These are phyloP conservation scores for Lasioglossum morio DNA, from an alignment of 2,888 invertebrate species.

Conservation along the genomic window DNA sequence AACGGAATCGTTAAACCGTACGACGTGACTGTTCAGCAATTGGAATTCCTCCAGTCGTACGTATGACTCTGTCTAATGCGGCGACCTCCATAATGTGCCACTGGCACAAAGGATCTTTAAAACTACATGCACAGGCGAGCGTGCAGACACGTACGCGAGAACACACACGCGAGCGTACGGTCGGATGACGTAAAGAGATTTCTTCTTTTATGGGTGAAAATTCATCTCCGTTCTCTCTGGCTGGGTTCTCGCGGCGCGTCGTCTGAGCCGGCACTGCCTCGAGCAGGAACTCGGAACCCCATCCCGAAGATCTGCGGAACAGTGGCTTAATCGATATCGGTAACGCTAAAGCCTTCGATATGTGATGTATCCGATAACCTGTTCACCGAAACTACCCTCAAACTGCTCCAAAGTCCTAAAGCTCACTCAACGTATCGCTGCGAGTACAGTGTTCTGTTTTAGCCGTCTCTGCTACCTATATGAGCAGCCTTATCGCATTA, in stretches of 20 bases:
- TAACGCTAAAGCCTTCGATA: slow-evolving; percentile 62
- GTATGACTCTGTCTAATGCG: slow-evolving; percentile 71
- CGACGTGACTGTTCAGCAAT: slow-evolving; percentile 69
- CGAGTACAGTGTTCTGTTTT: slow-evolving; percentile 55
- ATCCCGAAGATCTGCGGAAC: slow-evolving; percentile 46
- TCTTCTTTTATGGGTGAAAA: slow-evolving; percentile 62
- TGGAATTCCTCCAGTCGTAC: slow-evolving; percentile 73
- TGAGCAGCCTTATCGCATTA: slow-evolving; percentile 51
- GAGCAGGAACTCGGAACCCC: slow-evolving; percentile 43
- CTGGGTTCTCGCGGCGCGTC: not conserved
- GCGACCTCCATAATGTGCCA: slow-evolving; percentile 57
- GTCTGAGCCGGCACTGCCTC: slow-evolving; percentile 14
- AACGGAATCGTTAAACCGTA: slow-evolving; percentile 72
- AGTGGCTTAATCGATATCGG: slow-evolving; percentile 69
- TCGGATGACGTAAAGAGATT: slow-evolving; percentile 60
- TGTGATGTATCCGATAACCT: slow-evolving; percentile 69
- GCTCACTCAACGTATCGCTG: slow-evolving; percentile 57
- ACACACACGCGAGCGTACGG: slow-evolving; percentile 20
- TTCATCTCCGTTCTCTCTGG: slow-evolving; percentile 55
- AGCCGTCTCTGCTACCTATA: slow-evolving; percentile 45
- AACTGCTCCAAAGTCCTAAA: slow-evolving; percentile 64
- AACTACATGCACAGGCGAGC: slow-evolving; percentile 5
- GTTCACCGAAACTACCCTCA: slow-evolving; percentile 50
- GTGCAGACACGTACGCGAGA: not conserved
- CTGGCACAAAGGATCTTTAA: slow-evolving; percentile 56